Conservation (phyloP, 2,797 vertebrate species). For the Xiphophorus birchmanni region DNA sequence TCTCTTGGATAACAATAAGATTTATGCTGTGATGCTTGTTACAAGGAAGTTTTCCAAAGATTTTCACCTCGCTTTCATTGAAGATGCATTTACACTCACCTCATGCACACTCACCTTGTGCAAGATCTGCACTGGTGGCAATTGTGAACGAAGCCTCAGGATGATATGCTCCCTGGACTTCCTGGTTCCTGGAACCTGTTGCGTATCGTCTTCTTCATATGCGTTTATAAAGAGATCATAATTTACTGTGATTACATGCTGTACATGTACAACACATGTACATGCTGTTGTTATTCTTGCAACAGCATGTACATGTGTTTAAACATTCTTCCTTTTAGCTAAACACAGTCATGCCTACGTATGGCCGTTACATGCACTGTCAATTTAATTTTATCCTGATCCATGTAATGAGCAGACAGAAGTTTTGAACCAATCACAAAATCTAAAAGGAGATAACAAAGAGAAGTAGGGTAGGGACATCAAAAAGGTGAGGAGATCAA, state of each 20-base stretch:
- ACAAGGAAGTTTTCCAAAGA: background rate
- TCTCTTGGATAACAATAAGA: background rate
- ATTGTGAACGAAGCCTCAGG: background rate
- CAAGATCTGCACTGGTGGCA: background rate
- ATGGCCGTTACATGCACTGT: background rate
- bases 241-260: background rate
- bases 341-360: constrained; percentile 9
- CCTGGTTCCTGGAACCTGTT: background rate
- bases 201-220: background rate
- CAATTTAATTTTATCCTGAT: constrained; percentile 36
- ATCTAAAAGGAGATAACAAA: constrained; percentile 48
- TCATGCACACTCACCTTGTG: background rate
- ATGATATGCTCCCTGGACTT: background rate
- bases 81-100: background rate
- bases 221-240: background rate
- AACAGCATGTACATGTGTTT: background rate
- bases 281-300: background rate
- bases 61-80: background rate
- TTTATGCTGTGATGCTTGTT: background rate
- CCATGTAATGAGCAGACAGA: constrained; percentile 41
- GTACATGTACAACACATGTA: too few relatives aligned
- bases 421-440: constrained; percentile 68
- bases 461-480: constrained; percentile 15
- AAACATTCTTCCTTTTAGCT: constrained; percentile 21
- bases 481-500: constrained; percentile 26